phyloP scores from a whole-genome alignment of 2,113 vertebrate species.

The Oreotragus oreotragus region DNA sequence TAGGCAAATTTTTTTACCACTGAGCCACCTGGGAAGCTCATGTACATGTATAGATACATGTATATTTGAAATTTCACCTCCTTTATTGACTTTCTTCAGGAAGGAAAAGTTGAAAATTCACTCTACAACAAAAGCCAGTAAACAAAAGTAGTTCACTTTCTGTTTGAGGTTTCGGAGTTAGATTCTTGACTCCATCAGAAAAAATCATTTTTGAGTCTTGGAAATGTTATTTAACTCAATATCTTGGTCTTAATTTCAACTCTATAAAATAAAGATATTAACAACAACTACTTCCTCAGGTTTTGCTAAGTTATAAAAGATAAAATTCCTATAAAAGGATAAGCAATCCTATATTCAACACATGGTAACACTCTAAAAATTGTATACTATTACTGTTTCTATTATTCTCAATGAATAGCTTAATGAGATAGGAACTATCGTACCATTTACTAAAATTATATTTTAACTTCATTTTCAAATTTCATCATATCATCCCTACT shows the following conservation, averaged over 20 bases:
- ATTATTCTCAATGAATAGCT: background rate
- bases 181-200: background rate
- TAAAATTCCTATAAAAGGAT: background rate
- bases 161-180: background rate
- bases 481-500: background rate
- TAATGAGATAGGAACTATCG: background rate
- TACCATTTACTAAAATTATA: constrained; percentile 19
- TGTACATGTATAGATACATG: too few relatives aligned
- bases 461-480: constrained; percentile 36
- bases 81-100: background rate
- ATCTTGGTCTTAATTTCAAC: background rate
- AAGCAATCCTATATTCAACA: background rate
- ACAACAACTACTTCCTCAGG: background rate
- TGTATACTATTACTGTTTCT: background rate
- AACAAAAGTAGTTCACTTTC: background rate
- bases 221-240: background rate
- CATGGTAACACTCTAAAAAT: background rate
- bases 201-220: background rate
- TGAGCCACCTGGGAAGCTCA: too few relatives aligned
- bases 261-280: background rate
- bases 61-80: background rate
- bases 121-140: background rate
- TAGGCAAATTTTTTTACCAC: background rate
- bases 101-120: background rate
- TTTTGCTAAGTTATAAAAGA: constrained; percentile 19